phyloP scores from a whole-genome alignment of 2,888 invertebrate species.

The Smittia aterrima region DNA sequence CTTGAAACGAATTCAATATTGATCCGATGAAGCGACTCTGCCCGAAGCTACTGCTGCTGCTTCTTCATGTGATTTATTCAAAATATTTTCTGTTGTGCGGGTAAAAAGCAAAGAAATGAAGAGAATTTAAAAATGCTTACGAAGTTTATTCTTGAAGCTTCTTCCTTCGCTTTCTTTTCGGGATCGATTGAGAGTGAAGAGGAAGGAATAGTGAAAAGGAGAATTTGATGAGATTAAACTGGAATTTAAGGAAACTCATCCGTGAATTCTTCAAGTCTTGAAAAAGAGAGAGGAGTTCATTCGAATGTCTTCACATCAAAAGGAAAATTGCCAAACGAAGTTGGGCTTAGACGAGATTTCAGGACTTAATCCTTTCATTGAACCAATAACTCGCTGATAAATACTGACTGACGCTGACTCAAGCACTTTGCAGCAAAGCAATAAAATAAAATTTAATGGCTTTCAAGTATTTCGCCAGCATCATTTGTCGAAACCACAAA shows the following conservation, averaged over 20 bases:
- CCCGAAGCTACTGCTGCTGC: background rate
- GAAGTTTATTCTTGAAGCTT: background rate
- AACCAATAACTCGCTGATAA: too few relatives aligned
- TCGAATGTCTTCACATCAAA: too few relatives aligned
- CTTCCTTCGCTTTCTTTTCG: background rate
- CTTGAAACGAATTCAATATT: background rate
- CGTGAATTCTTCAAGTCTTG: background rate
- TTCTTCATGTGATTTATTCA: background rate
- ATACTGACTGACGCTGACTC: too few relatives aligned
- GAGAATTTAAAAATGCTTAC: background rate
- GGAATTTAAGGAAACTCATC: background rate
- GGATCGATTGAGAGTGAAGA: background rate
- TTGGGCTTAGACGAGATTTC: too few relatives aligned
- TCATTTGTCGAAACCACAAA: too few relatives aligned
- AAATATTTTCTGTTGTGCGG: background rate
- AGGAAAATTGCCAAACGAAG: background rate
- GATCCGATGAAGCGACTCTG: background rate
- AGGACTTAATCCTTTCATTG: too few relatives aligned
- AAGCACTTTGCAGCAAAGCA: too few relatives aligned
- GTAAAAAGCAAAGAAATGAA: background rate
- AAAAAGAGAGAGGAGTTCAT: background rate
- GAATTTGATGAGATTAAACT: background rate
- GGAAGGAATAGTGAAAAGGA: background rate
- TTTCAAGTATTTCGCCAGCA: too few relatives aligned
- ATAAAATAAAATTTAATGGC: too few relatives aligned